phyloP scores from a whole-genome alignment of 2,797 vertebrate genomes.

The Leuciscus waleckii region DNA sequence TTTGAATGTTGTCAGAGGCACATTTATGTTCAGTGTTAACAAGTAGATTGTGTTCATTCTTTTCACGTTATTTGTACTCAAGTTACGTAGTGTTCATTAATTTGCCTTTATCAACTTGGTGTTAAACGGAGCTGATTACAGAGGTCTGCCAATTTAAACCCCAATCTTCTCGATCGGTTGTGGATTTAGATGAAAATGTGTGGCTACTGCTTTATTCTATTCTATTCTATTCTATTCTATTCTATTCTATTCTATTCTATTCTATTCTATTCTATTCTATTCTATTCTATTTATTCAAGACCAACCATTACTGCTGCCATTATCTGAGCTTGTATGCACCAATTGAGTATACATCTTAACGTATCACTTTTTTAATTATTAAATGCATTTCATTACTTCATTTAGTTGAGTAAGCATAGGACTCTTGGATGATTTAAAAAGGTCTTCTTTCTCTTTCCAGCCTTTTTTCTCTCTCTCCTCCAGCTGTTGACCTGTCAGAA shows the following conservation, averaged over 20 bases:
- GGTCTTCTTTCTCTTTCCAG: conserved; percentile 32
- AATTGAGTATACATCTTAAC: neutral
- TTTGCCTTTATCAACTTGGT: neutral
- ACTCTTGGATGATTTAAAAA: conserved; percentile 11
- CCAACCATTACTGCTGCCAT: neutral
- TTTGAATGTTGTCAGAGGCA: neutral
- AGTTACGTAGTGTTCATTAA: conserved; percentile 21
- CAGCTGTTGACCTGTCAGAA: conserved; percentile 73
- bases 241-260: conserved; percentile 10
- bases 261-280: conserved; percentile 10
- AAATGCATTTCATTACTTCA: neutral
- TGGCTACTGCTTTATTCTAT: neutral
- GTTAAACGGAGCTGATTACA: conserved; percentile 16
- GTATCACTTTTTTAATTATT: neutral
- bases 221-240: conserved; percentile 5
- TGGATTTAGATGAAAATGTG: neutral
- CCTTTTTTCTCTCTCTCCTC: conserved; percentile 19
- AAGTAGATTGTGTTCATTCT: neutral
- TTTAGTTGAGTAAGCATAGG: neutral
- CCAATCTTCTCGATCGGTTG: neutral
- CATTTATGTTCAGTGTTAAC: neutral
- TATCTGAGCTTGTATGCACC: neutral
- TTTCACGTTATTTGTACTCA: neutral
- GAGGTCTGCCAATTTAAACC: conserved; percentile 2
- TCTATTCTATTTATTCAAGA: neutral